These are phyloP conservation scores for Tupaia tana DNA, from an alignment of 2,113 vertebrate species.

Conservation along the genomic window DNA sequence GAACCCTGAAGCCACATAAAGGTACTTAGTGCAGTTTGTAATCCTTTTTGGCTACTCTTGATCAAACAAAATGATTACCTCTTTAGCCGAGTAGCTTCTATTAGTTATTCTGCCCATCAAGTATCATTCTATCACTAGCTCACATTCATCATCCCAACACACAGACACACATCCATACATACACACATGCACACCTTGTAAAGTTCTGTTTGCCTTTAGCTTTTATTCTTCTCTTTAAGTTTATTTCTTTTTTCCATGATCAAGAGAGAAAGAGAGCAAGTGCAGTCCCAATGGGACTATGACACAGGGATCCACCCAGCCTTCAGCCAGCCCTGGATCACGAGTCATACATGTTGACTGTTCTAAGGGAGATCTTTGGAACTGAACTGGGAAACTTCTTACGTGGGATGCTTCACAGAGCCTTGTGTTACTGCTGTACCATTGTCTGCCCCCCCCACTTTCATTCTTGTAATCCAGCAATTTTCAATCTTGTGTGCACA, in stretches of 20 bases:
- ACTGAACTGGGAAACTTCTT: too few relatives aligned
- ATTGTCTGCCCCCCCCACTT: too few relatives aligned
- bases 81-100: neutral
- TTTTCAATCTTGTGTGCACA: neutral
- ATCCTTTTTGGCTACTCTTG: conserved; percentile 58
- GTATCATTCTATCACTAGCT: neutral
- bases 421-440: too few relatives aligned
- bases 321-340: too few relatives aligned
- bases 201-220: neutral
- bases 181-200: neutral
- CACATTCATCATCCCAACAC: neutral
- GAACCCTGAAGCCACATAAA: conserved; percentile 59
- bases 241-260: too few relatives aligned
- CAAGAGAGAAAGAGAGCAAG: too few relatives aligned
- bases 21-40: conserved; percentile 72
- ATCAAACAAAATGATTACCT: conserved; percentile 52
- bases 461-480: neutral
- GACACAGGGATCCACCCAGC: too few relatives aligned
- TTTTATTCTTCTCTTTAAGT: neutral
- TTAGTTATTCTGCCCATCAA: neutral
- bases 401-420: too few relatives aligned
- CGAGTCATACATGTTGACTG: too few relatives aligned
- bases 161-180: neutral
- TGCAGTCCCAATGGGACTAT: too few relatives aligned
- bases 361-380: too few relatives aligned